Evolutionary conservation across 2,888 invertebrate genomes (phyloP).

Genomic region (Esperia sulphurella): DNA sequence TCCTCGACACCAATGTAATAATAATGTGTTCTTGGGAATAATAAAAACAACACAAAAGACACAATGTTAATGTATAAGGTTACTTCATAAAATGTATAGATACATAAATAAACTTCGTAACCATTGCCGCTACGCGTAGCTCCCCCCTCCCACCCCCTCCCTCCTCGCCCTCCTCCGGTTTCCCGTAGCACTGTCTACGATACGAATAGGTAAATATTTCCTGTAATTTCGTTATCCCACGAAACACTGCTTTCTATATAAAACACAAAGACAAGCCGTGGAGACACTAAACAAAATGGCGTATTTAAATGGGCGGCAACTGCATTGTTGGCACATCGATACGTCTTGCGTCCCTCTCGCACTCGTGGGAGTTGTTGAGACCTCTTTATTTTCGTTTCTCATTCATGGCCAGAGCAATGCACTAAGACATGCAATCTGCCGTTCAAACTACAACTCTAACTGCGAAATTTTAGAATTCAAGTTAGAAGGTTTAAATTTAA

Average conservation of each 20-base stretch:
- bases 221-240: slow-evolving; percentile 69
- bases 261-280: slow-evolving; percentile 56
- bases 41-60: too few relatives aligned
- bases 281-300: slow-evolving; percentile 78
- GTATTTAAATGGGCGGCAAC: slow-evolving; percentile 79
- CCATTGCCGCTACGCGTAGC: slow-evolving; percentile 18
- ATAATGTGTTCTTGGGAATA: too few relatives aligned
- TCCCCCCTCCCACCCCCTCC: too few relatives aligned
- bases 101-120: slow-evolving; percentile 12
- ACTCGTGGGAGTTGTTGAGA: slow-evolving; percentile 34
- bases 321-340: slow-evolving; percentile 56
- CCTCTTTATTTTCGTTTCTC: slow-evolving; percentile 61
- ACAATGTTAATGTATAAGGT: too few relatives aligned
- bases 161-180: slow-evolving; percentile 23
- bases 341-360: slow-evolving; percentile 48
- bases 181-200: slow-evolving; percentile 38
- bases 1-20: too few relatives aligned
- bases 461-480: fast-evolving
- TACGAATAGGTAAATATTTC: slow-evolving; percentile 67
- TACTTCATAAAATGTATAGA: not conserved
- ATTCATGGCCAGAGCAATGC: slow-evolving; percentile 37
- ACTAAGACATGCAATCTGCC: slow-evolving; percentile 21
- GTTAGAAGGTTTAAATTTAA: slow-evolving; percentile 12
- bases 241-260: slow-evolving; percentile 69
- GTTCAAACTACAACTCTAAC: slow-evolving; percentile 26